Evolutionary conservation across 2,797 vertebrate species (phyloP), one percentile per base, ranked within the genome.

Genomic region (Leuciscus waleckii): DNA sequence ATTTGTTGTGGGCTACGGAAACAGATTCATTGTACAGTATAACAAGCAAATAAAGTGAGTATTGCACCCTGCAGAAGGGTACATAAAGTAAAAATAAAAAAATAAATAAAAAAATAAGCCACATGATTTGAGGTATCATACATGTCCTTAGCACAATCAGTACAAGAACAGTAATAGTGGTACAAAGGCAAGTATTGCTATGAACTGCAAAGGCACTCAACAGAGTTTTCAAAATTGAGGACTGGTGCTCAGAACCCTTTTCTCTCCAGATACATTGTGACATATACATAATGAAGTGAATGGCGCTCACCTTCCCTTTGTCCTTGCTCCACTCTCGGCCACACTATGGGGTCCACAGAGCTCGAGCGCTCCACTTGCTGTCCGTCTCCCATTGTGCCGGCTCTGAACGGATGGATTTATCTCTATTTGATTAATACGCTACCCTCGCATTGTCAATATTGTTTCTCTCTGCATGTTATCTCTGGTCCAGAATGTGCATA

Each of bases 371-470:
- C 78, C 86, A 82, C 56, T 81, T 79, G 83, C 67, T 65, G 77
- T 84, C 82, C 26, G 26, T 86, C 81, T 85, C 81, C 83, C 78
- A 77, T 87, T n/a, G 71, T 75, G 63, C 37, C 85, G 84, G 70
- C 43, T 83, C 85, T 85, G 83, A 83, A 84, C 74, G 61, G 81
- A 88, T 82, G 79, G 76, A 85, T 85, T 90, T 84, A 74, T 89
- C 85, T 85, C 41, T 87, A 67, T 86, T 89, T 87, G 85, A 88
- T 88, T 88, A 88, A 87, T 85, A 87, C 61, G 41, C 65, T 32
- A 85, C 77, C 61, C 81, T 86, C 54, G 70, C 77, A 76, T 82
- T 84, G 83, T 80, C 81, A 87, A 79, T 86, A 85, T 76, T 85
- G 49, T 85, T 81, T 82, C 70, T 86, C 56, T 81, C 82, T 86